Evolutionary conservation across 2,797 vertebrate genomes (phyloP).

Genomic region (Eospalax fontanierii): DNA sequence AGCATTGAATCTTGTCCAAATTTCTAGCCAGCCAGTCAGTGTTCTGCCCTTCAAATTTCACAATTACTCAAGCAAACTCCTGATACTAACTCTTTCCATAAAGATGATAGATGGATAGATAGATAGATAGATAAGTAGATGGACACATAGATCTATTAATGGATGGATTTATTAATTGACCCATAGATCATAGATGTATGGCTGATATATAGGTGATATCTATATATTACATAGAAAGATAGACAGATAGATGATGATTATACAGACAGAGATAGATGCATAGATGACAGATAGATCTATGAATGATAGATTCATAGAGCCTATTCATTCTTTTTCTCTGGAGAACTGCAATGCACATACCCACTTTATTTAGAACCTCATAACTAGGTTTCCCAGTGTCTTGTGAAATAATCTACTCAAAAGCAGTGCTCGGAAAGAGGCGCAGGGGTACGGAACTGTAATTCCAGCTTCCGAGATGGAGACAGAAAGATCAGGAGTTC

Average conservation of each 20-base stretch:
- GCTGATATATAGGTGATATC: background rate
- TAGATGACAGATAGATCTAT: background rate
- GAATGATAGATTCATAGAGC: background rate
- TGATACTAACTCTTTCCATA: background rate
- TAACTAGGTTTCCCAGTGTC: background rate
- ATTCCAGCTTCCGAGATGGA: background rate
- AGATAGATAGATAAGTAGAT: background rate
- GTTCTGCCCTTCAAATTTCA: constrained; percentile 2
- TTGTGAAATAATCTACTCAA: background rate
- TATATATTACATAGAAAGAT: background rate
- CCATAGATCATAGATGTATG: background rate
- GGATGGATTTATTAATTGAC: background rate
- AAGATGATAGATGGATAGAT: background rate
- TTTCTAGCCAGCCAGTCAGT: background rate
- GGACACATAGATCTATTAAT: background rate
- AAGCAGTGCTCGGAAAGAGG: background rate
- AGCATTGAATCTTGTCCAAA: background rate
- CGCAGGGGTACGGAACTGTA: background rate
- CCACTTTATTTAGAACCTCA: background rate
- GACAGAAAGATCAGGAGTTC: background rate
- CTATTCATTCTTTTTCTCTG: background rate
- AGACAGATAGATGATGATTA: background rate
- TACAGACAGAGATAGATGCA: background rate
- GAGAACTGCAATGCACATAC: background rate
- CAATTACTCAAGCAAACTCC: background rate